These are phyloP conservation scores for Irena cyanogastra DNA, from an alignment of 2,113 vertebrate species.

Conservation along the genomic window DNA sequence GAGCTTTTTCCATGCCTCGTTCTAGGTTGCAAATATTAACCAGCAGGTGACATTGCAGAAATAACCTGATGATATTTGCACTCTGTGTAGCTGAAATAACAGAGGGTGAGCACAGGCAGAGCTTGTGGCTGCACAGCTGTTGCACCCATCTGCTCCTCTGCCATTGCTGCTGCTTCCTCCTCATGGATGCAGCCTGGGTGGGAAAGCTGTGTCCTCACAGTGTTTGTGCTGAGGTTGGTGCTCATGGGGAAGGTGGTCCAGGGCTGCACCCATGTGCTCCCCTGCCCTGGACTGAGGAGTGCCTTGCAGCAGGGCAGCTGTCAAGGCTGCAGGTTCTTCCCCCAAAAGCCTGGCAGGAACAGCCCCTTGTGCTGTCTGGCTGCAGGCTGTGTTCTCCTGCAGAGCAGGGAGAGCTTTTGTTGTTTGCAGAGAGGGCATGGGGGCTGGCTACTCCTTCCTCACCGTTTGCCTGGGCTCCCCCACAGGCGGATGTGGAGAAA, in stretches of 20 bases:
- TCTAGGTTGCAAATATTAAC: not conserved
- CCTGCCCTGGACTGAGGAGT: not conserved
- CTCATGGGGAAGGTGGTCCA: rapidly evolving
- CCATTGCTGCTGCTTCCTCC: not conserved
- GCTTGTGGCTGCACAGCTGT: not conserved
- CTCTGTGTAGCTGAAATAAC: not conserved
- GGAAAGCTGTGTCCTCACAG: not conserved
- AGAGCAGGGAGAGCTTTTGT: not conserved
- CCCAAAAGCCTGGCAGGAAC: not conserved
- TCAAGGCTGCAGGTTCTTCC: not conserved
- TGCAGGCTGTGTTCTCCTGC: not conserved
- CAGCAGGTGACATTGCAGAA: not conserved
- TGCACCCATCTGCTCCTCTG: not conserved
- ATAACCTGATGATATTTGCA: not conserved
- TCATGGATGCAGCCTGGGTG: rapidly evolving
- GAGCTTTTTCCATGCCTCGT: not conserved
- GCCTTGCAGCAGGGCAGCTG: not conserved
- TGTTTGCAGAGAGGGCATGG: not conserved
- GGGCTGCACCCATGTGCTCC: rapidly evolving
- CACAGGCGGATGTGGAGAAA: constrained; percentile 88
- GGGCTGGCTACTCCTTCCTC: not conserved
- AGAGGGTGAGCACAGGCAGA: not conserved
- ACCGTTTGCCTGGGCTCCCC: not conserved
- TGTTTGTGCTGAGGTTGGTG: not conserved
- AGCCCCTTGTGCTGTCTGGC: not conserved